Base-by-base conservation (phyloP, 2,113 vertebrate genomes). In the Erythrolamprus reginae region DNA sequence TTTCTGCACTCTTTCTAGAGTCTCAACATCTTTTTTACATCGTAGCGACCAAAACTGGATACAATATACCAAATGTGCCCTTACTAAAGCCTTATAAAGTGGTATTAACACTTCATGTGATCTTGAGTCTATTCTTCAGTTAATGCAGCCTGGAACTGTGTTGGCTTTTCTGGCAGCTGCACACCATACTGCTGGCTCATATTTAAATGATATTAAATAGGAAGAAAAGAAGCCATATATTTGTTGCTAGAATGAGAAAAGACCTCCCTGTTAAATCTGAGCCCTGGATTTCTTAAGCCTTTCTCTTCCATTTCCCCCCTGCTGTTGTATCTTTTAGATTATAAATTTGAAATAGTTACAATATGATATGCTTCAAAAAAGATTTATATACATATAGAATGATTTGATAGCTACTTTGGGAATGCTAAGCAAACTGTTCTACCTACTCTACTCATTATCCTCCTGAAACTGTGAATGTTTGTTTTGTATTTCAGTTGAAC, bases 381-480 rank as follows among this genome's bases (percentile, higher is more conserved):
- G 6, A 3, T 70, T 19, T 70, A 2, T 70, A 38, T 70, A 70
- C 10, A 5, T n/a, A 12, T 28, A 65, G n/a, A 70, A 33, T 3
- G 15, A 38, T 70, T 70, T 38, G 65, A 70, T 6, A 6, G 19
- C 65, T 33, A 19, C 65, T 70, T 70, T 38, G n/a, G 65, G 5
- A 70, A 70, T 5, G 1, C 65, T 77, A 77, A 77, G 6, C 38
- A 77, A 77, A 77, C 6, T 33, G 33, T 77, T 77, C 17, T 77
- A 21, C 17, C 33, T 83, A 21, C 38, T 90, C 24, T 26, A 33
- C 42, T 55, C 86, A 87, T 21, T 84, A 28, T 65, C 3, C 42
- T 87, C 48, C n/a, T 83, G 15, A 45, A 91, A 91, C 82, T 88
- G 0, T 52, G 93, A 91, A 86, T 0, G 61, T 45, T 90, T 92